A percentile compares a stretch with the other conserved stretches of the same genome.
Conservation (phyloP, 2,888 invertebrate genomes). For the Eugnorisma glareosa region DNA sequence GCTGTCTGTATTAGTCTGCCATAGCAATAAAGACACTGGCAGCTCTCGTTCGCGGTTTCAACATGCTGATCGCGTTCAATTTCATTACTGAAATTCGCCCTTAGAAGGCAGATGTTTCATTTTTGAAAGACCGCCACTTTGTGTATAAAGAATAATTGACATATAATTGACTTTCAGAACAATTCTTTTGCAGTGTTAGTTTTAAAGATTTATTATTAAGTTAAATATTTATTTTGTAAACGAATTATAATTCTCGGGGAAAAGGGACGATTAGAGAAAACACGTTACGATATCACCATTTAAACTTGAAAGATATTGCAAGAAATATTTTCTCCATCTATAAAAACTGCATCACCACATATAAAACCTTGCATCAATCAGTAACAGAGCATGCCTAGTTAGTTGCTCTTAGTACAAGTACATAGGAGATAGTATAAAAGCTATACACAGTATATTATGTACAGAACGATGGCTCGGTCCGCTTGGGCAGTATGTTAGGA, state of each 20-base stretch:
- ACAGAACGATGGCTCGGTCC: constrained; percentile 73
- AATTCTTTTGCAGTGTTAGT: background rate
- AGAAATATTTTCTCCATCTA: background rate
- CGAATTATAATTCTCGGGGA: background rate
- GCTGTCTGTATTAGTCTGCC: background rate
- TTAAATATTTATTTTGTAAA: background rate
- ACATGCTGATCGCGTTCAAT: background rate
- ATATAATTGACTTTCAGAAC: too few relatives aligned
- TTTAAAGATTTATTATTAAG: background rate
- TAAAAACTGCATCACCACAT: constrained; percentile 42
- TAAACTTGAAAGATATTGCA: background rate
- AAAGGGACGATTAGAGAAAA: background rate
- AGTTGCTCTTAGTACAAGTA: constrained; percentile 44
- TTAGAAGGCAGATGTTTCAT: too few relatives aligned
- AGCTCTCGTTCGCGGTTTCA: background rate
- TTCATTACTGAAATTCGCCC: background rate
- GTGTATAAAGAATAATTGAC: too few relatives aligned
- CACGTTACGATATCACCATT: background rate
- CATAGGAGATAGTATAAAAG: constrained; percentile 42
- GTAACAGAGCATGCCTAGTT: constrained; percentile 63
- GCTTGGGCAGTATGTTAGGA: constrained; percentile 58
- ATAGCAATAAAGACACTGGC: background rate
- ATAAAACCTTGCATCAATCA: constrained; percentile 3
- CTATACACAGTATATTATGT: constrained; percentile 63
- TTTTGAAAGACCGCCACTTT: too few relatives aligned